phyloP scores from a whole-genome alignment of 2,113 vertebrate species.

The Toxotes jaculatrix region DNA sequence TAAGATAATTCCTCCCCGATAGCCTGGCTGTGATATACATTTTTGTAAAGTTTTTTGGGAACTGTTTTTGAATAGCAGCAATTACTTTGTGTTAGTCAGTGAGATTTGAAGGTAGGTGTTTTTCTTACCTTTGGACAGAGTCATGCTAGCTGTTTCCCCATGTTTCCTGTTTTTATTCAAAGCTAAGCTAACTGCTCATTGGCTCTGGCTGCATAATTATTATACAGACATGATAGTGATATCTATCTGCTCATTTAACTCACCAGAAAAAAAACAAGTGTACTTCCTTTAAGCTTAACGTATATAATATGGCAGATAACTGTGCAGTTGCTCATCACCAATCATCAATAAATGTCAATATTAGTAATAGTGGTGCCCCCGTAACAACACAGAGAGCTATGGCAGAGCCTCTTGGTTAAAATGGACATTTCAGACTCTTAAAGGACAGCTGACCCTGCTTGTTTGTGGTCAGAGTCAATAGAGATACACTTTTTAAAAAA shows the following conservation, averaged over 20 bases:
- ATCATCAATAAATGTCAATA: not conserved
- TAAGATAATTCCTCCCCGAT: too few species aligned
- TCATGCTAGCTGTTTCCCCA: not conserved
- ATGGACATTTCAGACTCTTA: not conserved
- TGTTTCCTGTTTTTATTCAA: not conserved
- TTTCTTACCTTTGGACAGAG: not conserved
- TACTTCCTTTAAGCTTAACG: not conserved
- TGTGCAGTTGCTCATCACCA: not conserved
- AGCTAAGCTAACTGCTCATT: not conserved
- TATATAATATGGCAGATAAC: not conserved
- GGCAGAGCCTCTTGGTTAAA: not conserved
- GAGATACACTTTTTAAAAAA: constrained; percentile 80
- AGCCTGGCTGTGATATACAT: too few species aligned
- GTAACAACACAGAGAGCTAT: not conserved
- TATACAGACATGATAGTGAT: not conserved
- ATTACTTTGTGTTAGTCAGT: not conserved
- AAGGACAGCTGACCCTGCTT: constrained; percentile 8
- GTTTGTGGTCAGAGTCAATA: constrained; percentile 47
- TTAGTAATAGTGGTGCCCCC: too few species aligned
- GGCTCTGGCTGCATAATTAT: not conserved
- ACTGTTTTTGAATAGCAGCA: not conserved
- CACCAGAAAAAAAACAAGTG: not conserved
- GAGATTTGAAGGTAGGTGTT: not conserved
- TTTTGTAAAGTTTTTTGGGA: too few species aligned
- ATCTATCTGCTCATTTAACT: not conserved